Conservation (phyloP, 1,140 invertebrate species). For the Tribolium madens region DNA sequence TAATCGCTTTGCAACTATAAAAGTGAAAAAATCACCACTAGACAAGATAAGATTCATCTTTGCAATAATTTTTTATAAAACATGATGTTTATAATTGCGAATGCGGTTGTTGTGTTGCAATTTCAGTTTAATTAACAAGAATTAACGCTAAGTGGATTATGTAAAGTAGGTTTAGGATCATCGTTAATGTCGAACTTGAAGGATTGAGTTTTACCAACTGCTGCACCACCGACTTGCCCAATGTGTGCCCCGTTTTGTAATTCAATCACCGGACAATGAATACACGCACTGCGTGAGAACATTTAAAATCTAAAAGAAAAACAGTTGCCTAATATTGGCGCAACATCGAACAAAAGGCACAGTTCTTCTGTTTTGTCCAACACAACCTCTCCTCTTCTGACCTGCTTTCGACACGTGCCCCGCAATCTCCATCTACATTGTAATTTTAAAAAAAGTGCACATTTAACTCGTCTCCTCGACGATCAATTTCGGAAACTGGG, state of each 20-base stretch:
- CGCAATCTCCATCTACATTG: constrained; percentile 8
- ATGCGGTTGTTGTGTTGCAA: not conserved
- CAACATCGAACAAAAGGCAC: constrained; percentile 25
- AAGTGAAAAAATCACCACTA: constrained; percentile 1
- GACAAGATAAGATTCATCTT: not conserved
- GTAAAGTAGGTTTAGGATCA: constrained; percentile 1
- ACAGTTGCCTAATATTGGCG: constrained; percentile 25
- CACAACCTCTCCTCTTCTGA: constrained; percentile 6
- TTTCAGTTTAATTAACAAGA: not conserved
- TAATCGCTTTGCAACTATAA: not conserved
- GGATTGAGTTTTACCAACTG: no score
- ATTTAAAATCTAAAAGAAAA: constrained; percentile 39
- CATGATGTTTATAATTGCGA: no score
- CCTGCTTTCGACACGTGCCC: constrained; percentile 30
- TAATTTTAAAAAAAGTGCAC: not conserved
- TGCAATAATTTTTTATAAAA: not conserved
- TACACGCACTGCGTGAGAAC: constrained; percentile 43
- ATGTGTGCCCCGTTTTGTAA: constrained; percentile 39
- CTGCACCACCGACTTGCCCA: constrained; percentile 11
- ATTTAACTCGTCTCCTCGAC: not conserved
- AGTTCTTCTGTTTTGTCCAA: constrained; percentile 36
- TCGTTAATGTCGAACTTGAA: constrained; percentile 11
- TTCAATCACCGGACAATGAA: constrained; percentile 41
- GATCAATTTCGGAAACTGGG: constrained; percentile 11
- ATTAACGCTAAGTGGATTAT: constrained; percentile 11